phyloP scores from a whole-genome alignment of 2,797 vertebrate species.

The Brotula barbata region DNA sequence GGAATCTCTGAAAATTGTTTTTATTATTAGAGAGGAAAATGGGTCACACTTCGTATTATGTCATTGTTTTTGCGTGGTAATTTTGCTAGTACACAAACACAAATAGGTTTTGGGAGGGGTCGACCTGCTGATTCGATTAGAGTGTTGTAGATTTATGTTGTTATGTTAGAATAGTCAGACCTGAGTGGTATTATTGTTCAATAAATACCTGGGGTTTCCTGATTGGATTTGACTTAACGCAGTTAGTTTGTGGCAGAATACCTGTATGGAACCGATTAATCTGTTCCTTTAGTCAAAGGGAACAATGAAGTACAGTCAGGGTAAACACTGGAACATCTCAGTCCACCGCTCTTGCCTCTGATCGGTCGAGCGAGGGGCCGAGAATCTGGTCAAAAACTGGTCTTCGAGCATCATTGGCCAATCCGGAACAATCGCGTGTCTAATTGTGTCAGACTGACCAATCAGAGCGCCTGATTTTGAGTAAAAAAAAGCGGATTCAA shows the following conservation, averaged over 20 bases:
- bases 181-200: slow-evolving; percentile 26
- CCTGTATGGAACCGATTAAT: slow-evolving; percentile 11
- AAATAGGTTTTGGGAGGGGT: slow-evolving; percentile 45
- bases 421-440: too few species aligned
- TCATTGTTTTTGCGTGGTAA: slow-evolving; percentile 51
- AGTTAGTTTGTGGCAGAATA: slow-evolving; percentile 23
- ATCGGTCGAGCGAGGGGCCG: too few species aligned
- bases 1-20: slow-evolving; percentile 60
- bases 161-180: slow-evolving; percentile 40
- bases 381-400: too few species aligned
- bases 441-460: too few species aligned
- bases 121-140: slow-evolving; percentile 36
- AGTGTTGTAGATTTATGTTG: too few species aligned
- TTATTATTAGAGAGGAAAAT: slow-evolving; percentile 65
- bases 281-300: background rate
- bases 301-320: background rate
- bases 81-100: slow-evolving; percentile 45
- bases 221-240: too few species aligned
- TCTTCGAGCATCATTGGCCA: too few species aligned
- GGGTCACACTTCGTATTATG: slow-evolving; percentile 51
- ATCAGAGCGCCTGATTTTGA: too few species aligned
- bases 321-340: too few species aligned
- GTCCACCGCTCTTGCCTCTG: too few species aligned
- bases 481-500: too few species aligned
- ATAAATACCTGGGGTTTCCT: too few species aligned